Base-by-base conservation (phyloP, 2,113 vertebrate species). In the Trinectes maculatus region DNA sequence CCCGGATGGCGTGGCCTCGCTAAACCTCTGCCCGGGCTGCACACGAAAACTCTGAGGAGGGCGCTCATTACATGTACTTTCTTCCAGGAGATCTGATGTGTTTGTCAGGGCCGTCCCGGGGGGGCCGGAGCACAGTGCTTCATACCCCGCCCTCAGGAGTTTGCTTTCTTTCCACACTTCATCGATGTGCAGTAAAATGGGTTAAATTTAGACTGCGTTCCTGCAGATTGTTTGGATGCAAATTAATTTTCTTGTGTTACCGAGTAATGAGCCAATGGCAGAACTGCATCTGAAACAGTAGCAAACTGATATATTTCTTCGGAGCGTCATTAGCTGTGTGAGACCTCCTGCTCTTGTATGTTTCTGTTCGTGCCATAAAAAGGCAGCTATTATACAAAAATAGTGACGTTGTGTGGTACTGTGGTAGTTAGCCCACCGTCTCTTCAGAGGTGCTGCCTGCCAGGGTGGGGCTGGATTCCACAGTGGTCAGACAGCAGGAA, bases 401-500 rank as follows among this genome's bases (percentile, higher is more conserved):
- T 61, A 34, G 33, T 26, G 44, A 37, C 16, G 26, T 12, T 56
- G 3, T 26, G 12, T 25, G 18, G 15, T 28, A 18, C 31, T 15
- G 22, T 12, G 40, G 25, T n/a, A 57, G 24, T 66, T 31, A 22
- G 24, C 54, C 47, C 28, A 19, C 52, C 16, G 31, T 28, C 8
- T 47, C 52, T 48, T 8, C 7, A 36, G 43, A 62, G 61, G 28
- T 40, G 26, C 15, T 26, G 25, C 9, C 25, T 29, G 4, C 48
- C 43, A 37, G 86, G 79, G 69, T 63, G 84, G 82, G 71, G 74
- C 40, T 54, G 28, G 44, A 87, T 87, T 89, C 85, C 87, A 58
- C 63, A 36, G 75, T 71, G 65, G 69, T 48, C 67, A 70, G 80
- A 82, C 80, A 47, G 59, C 75, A 79, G 87, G 82, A 85, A 90